These are phyloP conservation scores for Xiphydria camelus DNA, from an alignment of 2,888 invertebrate genomes.

Conservation along the genomic window DNA sequence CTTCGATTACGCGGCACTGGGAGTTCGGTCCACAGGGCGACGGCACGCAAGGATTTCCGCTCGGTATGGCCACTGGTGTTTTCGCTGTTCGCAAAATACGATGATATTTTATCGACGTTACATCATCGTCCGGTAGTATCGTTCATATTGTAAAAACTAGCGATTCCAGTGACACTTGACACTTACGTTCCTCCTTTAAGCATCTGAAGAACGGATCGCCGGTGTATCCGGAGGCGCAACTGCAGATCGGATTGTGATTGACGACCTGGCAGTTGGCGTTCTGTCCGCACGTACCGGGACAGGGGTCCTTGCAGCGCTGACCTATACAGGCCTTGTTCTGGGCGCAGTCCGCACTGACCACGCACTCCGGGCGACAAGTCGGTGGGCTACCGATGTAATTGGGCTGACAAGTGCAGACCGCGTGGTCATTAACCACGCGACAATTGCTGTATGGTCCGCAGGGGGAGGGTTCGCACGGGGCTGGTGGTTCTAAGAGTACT, in stretches of 20 bases:
- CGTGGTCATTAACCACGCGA: slow-evolving; percentile 71
- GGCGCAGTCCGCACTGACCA: slow-evolving; percentile 80
- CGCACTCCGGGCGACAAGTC: slow-evolving; percentile 79
- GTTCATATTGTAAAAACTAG: too few relatives aligned
- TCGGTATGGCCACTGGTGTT: slow-evolving; percentile 59
- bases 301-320: slow-evolving; percentile 81
- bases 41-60: slow-evolving; percentile 76
- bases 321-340: slow-evolving; percentile 79
- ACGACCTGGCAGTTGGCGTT: slow-evolving; percentile 82
- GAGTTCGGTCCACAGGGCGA: slow-evolving; percentile 86
- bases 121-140: too few relatives aligned
- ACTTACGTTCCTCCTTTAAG: slow-evolving; percentile 70
- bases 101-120: slow-evolving; percentile 17
- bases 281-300: slow-evolving; percentile 79
- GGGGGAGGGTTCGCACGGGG: slow-evolving; percentile 71
- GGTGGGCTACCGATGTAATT: slow-evolving; percentile 81
- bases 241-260: slow-evolving; percentile 85
- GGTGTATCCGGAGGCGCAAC: slow-evolving; percentile 72
- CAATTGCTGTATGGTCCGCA: slow-evolving; percentile 84
- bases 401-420: slow-evolving; percentile 79
- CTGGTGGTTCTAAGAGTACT: slow-evolving; percentile 49
- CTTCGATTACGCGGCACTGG: slow-evolving; percentile 76
- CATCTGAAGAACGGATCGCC: slow-evolving; percentile 85
- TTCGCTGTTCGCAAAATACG: slow-evolving; percentile 57
- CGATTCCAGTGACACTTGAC: not conserved